Evolutionary conservation across 2,888 invertebrate genomes (phyloP), one percentile per base, ranked within the genome.

Genomic region (Phyllotreta cruciferae): DNA sequence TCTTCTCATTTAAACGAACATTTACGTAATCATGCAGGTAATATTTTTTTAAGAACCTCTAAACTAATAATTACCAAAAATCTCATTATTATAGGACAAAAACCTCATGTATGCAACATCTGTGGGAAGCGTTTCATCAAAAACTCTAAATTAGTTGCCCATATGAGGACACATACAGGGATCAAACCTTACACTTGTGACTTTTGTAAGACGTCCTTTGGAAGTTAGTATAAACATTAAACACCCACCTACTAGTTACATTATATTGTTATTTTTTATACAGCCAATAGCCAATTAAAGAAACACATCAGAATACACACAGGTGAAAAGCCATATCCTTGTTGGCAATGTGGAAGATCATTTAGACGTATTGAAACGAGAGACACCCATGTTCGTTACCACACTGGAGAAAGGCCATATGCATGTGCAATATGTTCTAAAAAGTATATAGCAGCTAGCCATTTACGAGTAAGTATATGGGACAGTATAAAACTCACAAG

Each of bases 351-450:
- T 66, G 81, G 80, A 1, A 78, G 79, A 69, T 71, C 78, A 6
- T 81, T 81, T 69, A 66, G 80, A 37, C 74, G 79, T 63, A 81
- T 81, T 73, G 80, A 81, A 67, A 81, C 81, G 0, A 71, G 80
- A 54, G 81, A 81, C 66, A 80, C 80, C 3, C 81, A 81, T 65
- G 73, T 79, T 3, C 70, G 81, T 6, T 81, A 80, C 61, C 81
- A 81, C 56, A 81, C 80, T 1, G 79, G 79, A 0, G 80, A 81
- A 66, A 69, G 80, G 49, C 80, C 80, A 0, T 81, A 75, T 63
- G 71, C 73, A 7, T 81, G 81, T 68, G 72, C 71, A 34, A 67
- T 80, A 39, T 81, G 81, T 66, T 74, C 79, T 4, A 81, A 81
- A 65, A 77, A 78, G 65, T 81, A 80, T 64, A 78, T 80, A 9